phyloP scores from a whole-genome alignment of 64 coral and sea anemone genomes.

The Stichodactyla mertensii region DNA sequence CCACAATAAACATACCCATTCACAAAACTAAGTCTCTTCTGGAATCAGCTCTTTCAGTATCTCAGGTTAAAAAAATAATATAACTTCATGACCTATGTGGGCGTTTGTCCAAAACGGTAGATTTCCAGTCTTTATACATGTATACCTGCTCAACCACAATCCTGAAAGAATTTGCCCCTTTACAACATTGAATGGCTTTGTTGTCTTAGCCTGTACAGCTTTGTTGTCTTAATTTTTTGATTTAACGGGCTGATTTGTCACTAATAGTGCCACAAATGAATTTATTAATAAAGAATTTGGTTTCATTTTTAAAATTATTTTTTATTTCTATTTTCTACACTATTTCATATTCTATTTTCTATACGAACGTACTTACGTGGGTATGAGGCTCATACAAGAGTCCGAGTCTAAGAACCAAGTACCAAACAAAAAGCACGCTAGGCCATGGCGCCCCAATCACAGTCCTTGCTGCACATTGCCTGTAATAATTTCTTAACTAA shows the following conservation, averaged over 20 bases:
- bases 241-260: neutral
- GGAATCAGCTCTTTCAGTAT: neutral
- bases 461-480: no score
- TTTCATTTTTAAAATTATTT: no score
- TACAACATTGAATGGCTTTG: conserved; percentile 4
- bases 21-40: neutral
- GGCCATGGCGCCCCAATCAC: no score
- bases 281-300: no score
- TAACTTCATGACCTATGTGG: neutral
- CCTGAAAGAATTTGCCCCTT: neutral
- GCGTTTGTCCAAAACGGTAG: conserved; percentile 1
- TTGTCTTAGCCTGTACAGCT: neutral
- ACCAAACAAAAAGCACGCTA: no score
- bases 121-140: neutral
- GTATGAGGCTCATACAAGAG: no score
- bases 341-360: no score
- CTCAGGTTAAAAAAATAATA: neutral
- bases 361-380: no score
- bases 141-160: neutral
- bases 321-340: no score
- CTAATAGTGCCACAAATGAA: no score
- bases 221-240: neutral
- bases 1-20: neutral
- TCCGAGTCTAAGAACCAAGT: no score
- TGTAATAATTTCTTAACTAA: no score